Base-by-base conservation (phyloP, 2,888 invertebrate species). In the Noctua janthe region DNA sequence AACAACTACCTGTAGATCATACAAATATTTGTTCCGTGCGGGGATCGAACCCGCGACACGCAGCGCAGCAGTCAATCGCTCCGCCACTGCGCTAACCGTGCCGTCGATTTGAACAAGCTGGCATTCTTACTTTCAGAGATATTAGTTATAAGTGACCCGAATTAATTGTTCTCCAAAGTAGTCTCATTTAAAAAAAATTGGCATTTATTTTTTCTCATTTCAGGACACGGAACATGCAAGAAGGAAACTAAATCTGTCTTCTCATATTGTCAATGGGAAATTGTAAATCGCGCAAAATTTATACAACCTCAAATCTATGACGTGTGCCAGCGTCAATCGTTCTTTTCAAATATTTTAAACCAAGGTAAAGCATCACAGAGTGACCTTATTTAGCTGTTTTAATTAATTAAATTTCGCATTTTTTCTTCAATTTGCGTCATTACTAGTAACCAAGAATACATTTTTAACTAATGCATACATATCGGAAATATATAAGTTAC, bases 361-460 rank as follows among this genome's bases (percentile, higher is more conserved):
- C 78, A 78, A 78, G 77, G 77, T 49, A 39, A 59, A 7, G 11
- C 23, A 20, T 67, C n/a, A 49, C 11, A 11, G 3, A 6, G 17
- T 70, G 69, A 35, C 29, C 43, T 62, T 78, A 51, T 43, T 13
- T 35, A 17, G 15, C 17, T 0, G 23, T 79, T 62, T 62, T 35
- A 62, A 15, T 62, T 4, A 51, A 43, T 43, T 4, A 13, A 23
- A 17, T 35, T 51, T 0, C 10, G 13, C 8, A 23, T 49, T 67
- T 54, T 67, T 17, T n/a, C 1, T 17, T 49, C 11, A 5, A 56
- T 49, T 47, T 78, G n/a, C 67, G 78, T 78, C 78, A 49, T 78
- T 35, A 29, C n/a, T 15, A 1, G 23, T 56, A n/a, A 20, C 66
- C 35, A 78, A 51, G 20, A 51, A 77, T 77, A 64, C 5, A 4